A percentile compares a stretch with the other conserved stretches of the same genome.
Conservation (phyloP, 2,888 invertebrate species). For the Agrotis segetum region DNA sequence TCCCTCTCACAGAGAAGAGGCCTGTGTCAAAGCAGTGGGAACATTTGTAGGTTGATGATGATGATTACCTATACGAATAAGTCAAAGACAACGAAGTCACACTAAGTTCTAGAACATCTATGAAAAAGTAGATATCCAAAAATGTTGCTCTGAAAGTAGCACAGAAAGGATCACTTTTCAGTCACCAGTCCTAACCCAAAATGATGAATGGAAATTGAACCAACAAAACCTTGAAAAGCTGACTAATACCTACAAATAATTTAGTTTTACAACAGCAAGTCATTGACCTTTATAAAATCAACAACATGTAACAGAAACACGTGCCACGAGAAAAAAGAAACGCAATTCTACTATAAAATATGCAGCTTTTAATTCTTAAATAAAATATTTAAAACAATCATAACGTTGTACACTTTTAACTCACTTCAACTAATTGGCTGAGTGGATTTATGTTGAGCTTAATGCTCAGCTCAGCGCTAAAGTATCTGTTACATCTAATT, state of each 20-base stretch:
- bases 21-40: too few species aligned
- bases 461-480: constrained; percentile 32
- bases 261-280: constrained; percentile 10
- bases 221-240: constrained; percentile 24
- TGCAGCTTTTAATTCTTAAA: constrained; percentile 15
- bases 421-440: constrained; percentile 44
- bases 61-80: too few species aligned
- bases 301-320: constrained; percentile 19
- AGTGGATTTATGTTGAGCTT: constrained; percentile 43
- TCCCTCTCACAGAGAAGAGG: too few species aligned
- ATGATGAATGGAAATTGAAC: constrained; percentile 10
- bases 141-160: neutral
- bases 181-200: constrained; percentile 1
- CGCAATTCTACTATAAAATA: constrained; percentile 3
- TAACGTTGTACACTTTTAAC: constrained; percentile 37
- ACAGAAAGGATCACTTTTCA: neutral
- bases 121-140: neutral
- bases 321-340: constrained; percentile 7
- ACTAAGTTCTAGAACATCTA: neutral
- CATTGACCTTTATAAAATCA: constrained; percentile 28
- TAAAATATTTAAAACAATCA: constrained; percentile 27
- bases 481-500: constrained; percentile 38
- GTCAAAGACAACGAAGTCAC: too few species aligned
- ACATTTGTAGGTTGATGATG: too few species aligned
- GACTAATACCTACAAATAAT: constrained; percentile 1